A percentile compares a stretch with the other conserved stretches of the same genome.
Evolutionary conservation across 2,797 vertebrate species (phyloP).

Genomic region (Sebastes goodei): DNA sequence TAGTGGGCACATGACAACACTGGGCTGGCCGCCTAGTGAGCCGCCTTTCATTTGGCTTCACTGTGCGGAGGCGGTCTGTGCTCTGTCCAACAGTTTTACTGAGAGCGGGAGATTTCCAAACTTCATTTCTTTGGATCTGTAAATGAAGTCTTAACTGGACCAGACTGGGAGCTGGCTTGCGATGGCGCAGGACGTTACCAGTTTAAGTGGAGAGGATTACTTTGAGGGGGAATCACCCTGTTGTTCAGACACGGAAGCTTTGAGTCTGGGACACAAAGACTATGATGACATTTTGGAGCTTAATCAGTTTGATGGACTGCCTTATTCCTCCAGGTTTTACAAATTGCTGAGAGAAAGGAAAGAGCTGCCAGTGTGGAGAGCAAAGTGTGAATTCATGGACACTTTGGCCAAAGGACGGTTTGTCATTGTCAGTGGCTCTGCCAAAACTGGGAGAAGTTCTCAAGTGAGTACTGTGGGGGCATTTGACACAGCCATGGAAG

Average conservation of each 20-base stretch:
- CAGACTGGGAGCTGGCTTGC: constrained; percentile 13
- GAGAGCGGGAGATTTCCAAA: constrained; percentile 47
- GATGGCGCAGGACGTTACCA: constrained; percentile 62
- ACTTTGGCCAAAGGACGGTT: constrained; percentile 85
- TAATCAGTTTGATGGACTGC: constrained; percentile 93
- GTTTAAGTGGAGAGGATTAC: constrained; percentile 47
- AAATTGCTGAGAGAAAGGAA: constrained; percentile 88
- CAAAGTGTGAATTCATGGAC: constrained; percentile 87
- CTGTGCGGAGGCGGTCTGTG: constrained; percentile 35
- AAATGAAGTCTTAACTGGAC: constrained; percentile 38
- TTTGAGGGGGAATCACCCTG: constrained; percentile 39
- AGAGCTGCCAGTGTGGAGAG: constrained; percentile 88
- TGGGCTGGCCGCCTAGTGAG: constrained; percentile 66
- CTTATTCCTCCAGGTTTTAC: constrained; percentile 93
- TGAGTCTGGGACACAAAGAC: constrained; percentile 70
- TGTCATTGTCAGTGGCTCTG: constrained; percentile 86
- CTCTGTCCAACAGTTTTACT: constrained; percentile 51
- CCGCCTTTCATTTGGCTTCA: constrained; percentile 70
- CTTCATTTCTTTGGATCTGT: constrained; percentile 38
- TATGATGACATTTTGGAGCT: constrained; percentile 86
- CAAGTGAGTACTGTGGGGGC: constrained; percentile 84
- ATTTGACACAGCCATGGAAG: neutral
- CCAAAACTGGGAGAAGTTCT: constrained; percentile 91
- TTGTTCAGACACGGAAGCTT: constrained; percentile 75
- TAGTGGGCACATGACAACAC: constrained; percentile 76